Base-by-base conservation (phyloP, 2,888 invertebrate genomes). In the Mimachlamys varia region DNA sequence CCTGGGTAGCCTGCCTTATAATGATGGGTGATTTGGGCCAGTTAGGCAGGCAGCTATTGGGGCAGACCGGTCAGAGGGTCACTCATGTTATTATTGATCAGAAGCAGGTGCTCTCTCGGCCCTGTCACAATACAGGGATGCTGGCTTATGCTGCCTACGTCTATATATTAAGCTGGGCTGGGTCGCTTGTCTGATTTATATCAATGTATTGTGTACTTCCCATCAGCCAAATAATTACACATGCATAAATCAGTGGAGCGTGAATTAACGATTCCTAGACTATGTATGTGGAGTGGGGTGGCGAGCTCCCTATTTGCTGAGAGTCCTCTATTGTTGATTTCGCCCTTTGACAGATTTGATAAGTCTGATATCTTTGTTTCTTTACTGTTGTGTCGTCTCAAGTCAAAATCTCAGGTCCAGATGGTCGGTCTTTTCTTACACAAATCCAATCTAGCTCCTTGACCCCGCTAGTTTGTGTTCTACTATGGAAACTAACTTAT, bases 171-270 rank as follows among this genome's bases (percentile, higher is more conserved):
- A 90, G 88, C 44, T 87, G 76, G 50, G 87, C 76, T 44, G 44
- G 44, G 76, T 49, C 49, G 44, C 87, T 90, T 58, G 44, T 90
- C 91, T 88, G 90, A 90, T 91, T 90, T 90, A 91, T 91, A 89
- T 89, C 38, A 49, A 87, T 88, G 89, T 90, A 87, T 89, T 92
- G 90, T 55, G 90, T 89, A 44, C 33, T 58, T 55, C 88, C 90
- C 89, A 88, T 89, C 87, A 90, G 91, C 89, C 90, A 92, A 89
- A 88, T 92, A 92, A 92, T 92, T 92, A 92, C 90, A 33, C 90
- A 90, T 90, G 92, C 92, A 92, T 92, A 92, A 92, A 92, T 92
- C 92, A 90, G 88, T 88, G 27, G 88, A 89, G 92, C 92, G 87
- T 90, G 89, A 92, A 92, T 88, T 88, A 88, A 91, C 89, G 87